Conservation (phyloP, 1,140 invertebrate genomes). For the Dendrolimus kikuchii region DNA sequence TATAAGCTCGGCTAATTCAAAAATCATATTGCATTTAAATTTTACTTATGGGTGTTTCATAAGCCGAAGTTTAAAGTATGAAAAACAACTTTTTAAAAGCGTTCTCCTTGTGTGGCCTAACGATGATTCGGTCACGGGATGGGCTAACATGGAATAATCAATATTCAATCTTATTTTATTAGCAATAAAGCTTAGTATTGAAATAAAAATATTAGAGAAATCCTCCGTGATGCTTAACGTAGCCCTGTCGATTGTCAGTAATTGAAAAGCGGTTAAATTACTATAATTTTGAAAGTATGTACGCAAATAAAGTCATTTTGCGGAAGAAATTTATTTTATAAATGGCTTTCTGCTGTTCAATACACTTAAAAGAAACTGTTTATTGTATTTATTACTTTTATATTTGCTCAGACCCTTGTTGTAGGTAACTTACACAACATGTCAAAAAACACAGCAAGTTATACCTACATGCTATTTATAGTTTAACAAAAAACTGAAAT, state of each 20-base stretch:
- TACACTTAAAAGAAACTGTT: too few relatives aligned
- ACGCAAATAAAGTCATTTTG: too few relatives aligned
- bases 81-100: constrained; percentile 13
- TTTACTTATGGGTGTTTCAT: constrained; percentile 11
- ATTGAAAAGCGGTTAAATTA: constrained; percentile 11
- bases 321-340: too few relatives aligned
- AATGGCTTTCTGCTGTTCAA: too few relatives aligned
- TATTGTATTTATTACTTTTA: too few relatives aligned
- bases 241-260: constrained; percentile 3
- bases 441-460: too few relatives aligned
- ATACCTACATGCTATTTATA: too few relatives aligned
- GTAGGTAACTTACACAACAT: too few relatives aligned
- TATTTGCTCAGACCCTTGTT: too few relatives aligned
- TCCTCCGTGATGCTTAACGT: background rate
- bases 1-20: constrained; percentile 10
- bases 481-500: too few relatives aligned
- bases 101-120: constrained; percentile 12
- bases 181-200: background rate
- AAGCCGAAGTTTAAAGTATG: constrained; percentile 6
- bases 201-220: background rate
- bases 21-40: constrained; percentile 16
- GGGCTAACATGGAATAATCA: background rate
- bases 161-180: background rate
- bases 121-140: constrained; percentile 7
- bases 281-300: too few relatives aligned